Conservation (phyloP, 2,113 vertebrate species). For the Crotalus tigris region DNA sequence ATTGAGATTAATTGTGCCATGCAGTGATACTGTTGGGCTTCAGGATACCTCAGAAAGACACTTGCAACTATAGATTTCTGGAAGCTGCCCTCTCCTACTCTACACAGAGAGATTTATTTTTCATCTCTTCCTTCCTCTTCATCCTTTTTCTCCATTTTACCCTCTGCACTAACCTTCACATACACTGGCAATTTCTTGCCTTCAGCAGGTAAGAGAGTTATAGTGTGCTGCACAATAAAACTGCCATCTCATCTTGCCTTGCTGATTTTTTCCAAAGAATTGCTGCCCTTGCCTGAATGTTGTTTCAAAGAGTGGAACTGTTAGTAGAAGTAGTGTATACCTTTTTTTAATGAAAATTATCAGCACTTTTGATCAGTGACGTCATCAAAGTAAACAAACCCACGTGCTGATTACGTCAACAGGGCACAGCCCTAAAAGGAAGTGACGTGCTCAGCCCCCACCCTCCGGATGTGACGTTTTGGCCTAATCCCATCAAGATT, state of each 20-base stretch:
- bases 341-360: too few relatives aligned
- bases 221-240: background rate
- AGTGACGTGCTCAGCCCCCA: too few relatives aligned
- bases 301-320: background rate
- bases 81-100: background rate
- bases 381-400: too few relatives aligned
- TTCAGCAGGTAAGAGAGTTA: background rate
- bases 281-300: background rate
- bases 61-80: background rate
- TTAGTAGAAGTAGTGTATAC: too few relatives aligned
- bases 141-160: background rate
- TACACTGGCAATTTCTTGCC: background rate
- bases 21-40: background rate
- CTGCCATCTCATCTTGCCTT: background rate
- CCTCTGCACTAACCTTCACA: background rate
- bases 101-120: background rate
- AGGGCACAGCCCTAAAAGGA: too few relatives aligned
- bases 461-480: too few relatives aligned
- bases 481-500: too few relatives aligned
- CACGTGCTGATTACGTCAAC: too few relatives aligned
- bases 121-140: background rate
- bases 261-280: background rate
- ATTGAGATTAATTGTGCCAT: background rate
- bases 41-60: background rate
- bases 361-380: too few relatives aligned